A percentile compares a stretch with the other conserved stretches of the same genome.
These are phyloP conservation scores for Ciconia boyciana DNA, from an alignment of 2,113 vertebrate genomes.

Conservation along the genomic window DNA sequence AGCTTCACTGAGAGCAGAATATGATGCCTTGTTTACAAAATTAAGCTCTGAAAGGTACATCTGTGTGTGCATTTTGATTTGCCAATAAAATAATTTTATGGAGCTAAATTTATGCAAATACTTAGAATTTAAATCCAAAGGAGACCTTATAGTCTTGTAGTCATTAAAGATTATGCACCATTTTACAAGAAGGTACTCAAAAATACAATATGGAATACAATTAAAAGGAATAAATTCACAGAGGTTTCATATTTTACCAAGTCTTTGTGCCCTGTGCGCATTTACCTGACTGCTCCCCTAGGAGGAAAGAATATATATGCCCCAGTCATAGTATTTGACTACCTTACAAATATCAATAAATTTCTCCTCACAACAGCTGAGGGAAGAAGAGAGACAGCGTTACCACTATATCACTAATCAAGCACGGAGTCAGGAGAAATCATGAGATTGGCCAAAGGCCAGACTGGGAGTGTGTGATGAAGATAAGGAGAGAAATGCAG, in stretches of 20 bases:
- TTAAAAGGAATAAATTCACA: slow-evolving; percentile 55
- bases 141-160: slow-evolving; percentile 42
- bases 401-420: neutral
- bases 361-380: neutral
- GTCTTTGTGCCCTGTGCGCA: neutral
- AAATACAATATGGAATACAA: slow-evolving; percentile 45
- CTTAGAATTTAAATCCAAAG: slow-evolving; percentile 61
- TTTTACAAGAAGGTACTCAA: slow-evolving; percentile 59
- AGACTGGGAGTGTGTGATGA: neutral
- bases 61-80: slow-evolving; percentile 42
- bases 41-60: slow-evolving; percentile 47
- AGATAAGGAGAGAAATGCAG: neutral
- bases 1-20: neutral
- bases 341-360: neutral
- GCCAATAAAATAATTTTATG: slow-evolving; percentile 68
- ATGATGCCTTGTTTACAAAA: slow-evolving; percentile 33
- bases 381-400: neutral
- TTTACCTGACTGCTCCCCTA: neutral
- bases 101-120: slow-evolving; percentile 51
- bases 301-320: neutral
- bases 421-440: neutral
- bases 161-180: slow-evolving; percentile 66
- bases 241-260: slow-evolving; percentile 11
- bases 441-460: neutral
- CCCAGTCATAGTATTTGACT: neutral